Evolutionary conservation across 2,797 vertebrate species (phyloP).

Genomic region (Pseudotriccus pelzelni): DNA sequence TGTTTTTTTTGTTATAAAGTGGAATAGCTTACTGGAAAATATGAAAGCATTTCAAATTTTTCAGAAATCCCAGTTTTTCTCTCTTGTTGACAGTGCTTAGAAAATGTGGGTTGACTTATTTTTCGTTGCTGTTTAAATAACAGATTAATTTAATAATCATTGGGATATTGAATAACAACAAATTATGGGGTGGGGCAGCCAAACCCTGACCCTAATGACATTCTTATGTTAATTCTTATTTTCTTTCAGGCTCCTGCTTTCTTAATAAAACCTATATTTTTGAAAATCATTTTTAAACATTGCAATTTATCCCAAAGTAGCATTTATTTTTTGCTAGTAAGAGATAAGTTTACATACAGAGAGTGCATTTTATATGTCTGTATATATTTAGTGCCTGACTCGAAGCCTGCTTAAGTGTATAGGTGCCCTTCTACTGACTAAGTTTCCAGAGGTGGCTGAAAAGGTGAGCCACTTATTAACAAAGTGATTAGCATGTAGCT

Average conservation of each 20-base stretch:
- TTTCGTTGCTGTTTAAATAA: slow-evolving; percentile 76
- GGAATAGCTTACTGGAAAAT: slow-evolving; percentile 56
- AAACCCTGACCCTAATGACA: slow-evolving; percentile 80
- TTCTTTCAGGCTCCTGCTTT: slow-evolving; percentile 81
- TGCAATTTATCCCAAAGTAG: slow-evolving; percentile 45
- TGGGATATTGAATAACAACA: slow-evolving; percentile 76
- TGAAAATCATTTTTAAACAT: slow-evolving; percentile 70
- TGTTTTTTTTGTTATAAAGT: background rate
- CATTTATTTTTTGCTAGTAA: slow-evolving; percentile 30
- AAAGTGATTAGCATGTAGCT: background rate
- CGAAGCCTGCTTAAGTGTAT: background rate
- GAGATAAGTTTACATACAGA: slow-evolving; percentile 29
- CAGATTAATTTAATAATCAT: slow-evolving; percentile 83
- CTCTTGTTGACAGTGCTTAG: slow-evolving; percentile 71
- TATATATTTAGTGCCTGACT: background rate
- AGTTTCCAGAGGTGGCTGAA: background rate
- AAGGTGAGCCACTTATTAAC: background rate
- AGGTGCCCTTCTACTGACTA: background rate
- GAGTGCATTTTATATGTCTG: background rate
- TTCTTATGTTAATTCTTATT: slow-evolving; percentile 82
- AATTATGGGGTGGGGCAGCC: slow-evolving; percentile 72
- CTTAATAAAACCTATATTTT: slow-evolving; percentile 81
- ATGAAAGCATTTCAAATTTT: slow-evolving; percentile 48
- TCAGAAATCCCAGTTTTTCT: slow-evolving; percentile 46
- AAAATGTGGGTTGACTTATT: slow-evolving; percentile 74